phyloP scores from a whole-genome alignment of 2,888 invertebrate species.

The Mesochorus sp. region DNA sequence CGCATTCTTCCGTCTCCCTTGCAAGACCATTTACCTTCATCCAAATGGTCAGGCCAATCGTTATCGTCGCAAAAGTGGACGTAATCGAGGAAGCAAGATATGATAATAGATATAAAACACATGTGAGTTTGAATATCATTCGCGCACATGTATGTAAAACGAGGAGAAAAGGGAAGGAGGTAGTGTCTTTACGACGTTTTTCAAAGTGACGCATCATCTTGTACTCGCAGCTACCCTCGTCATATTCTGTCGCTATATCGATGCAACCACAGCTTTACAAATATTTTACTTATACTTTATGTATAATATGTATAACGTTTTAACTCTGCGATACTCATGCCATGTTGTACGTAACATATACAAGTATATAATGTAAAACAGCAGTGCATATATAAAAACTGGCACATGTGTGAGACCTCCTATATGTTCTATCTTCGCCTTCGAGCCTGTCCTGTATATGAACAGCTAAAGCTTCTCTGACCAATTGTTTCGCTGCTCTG shows the following conservation, averaged over 20 bases:
- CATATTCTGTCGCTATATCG: slow-evolving; percentile 31
- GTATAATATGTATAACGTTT: slow-evolving; percentile 1
- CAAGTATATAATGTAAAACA: too few relatives aligned
- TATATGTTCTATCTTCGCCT: too few relatives aligned
- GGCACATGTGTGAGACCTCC: neutral
- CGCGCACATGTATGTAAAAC: slow-evolving; percentile 2
- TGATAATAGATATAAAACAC: neutral
- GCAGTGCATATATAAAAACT: too few relatives aligned
- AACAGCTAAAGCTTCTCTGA: slow-evolving; percentile 35
- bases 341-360: too few relatives aligned
- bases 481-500: slow-evolving; percentile 64
- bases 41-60: slow-evolving; percentile 19
- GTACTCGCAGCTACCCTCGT: slow-evolving; percentile 33
- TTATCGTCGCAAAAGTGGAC: slow-evolving; percentile 41
- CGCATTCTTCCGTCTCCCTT: slow-evolving; percentile 40
- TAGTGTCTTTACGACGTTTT: slow-evolving; percentile 57
- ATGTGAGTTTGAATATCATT: slow-evolving; percentile 43
- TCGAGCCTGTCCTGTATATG: too few relatives aligned
- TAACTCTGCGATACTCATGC: too few relatives aligned
- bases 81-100: neutral
- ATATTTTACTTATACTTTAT: slow-evolving; percentile 32
- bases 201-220: slow-evolving; percentile 61
- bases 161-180: neutral
- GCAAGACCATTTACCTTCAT: slow-evolving; percentile 36
- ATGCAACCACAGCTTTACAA: slow-evolving; percentile 10